Evolutionary conservation across 2,888 invertebrate species (phyloP).

Genomic region (Margaritifera margaritifera): DNA sequence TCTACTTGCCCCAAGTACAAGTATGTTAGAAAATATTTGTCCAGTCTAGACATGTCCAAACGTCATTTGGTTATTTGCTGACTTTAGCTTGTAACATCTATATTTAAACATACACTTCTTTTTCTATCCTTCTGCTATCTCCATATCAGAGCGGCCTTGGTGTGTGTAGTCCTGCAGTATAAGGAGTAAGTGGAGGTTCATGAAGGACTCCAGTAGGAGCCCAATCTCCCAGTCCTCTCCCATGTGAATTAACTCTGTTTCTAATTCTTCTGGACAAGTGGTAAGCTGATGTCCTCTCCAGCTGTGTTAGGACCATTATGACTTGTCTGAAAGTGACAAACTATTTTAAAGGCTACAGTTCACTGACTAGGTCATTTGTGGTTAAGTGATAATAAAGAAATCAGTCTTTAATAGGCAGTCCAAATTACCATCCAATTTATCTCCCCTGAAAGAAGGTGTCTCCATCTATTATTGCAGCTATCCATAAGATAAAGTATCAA

Average conservation of each 20-base stretch:
- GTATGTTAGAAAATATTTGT: too few species aligned
- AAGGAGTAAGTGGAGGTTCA: constrained; percentile 81
- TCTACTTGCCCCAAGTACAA: too few species aligned
- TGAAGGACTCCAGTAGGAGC: constrained; percentile 84
- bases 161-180: constrained; percentile 90
- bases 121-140: not conserved
- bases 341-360: too few species aligned
- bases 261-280: constrained; percentile 94
- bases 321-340: constrained; percentile 82
- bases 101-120: too few species aligned
- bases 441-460: too few species aligned
- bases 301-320: constrained; percentile 93
- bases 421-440: too few species aligned
- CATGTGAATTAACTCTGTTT: constrained; percentile 84
- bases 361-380: too few species aligned
- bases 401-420: too few species aligned
- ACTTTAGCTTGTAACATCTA: not conserved
- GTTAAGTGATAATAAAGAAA: too few species aligned
- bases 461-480: too few species aligned
- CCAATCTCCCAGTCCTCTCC: constrained; percentile 93
- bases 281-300: constrained; percentile 96
- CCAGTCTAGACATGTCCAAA: not conserved
- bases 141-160: constrained; percentile 56
- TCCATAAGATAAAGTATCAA: too few species aligned
- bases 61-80: not conserved